Conservation (phyloP, 2,797 vertebrate species). For the Hyperoplus immaculatus region DNA sequence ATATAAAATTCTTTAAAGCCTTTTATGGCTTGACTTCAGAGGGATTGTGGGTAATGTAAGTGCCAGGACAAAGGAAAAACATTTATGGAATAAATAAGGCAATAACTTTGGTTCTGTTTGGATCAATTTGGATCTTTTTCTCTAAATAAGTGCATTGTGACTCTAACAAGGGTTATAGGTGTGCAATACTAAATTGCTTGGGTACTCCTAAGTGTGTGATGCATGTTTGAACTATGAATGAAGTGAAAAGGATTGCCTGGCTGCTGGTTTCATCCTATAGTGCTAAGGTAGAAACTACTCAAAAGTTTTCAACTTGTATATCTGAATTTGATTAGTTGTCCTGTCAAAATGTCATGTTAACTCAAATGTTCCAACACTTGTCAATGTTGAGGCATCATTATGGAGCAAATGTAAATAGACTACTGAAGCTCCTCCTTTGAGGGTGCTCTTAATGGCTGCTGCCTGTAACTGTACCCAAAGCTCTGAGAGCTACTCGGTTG, state of each 20-base stretch:
- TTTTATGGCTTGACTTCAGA: not conserved
- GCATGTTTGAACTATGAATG: not conserved
- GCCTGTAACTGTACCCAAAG: slow-evolving; percentile 37
- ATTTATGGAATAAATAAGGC: not conserved
- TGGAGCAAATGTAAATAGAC: slow-evolving; percentile 29
- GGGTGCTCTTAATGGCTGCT: slow-evolving; percentile 19
- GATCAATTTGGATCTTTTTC: not conserved
- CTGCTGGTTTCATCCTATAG: not conserved
- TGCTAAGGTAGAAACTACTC: not conserved
- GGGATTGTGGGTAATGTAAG: not conserved
- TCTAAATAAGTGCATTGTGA: not conserved
- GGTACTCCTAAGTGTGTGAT: not conserved
- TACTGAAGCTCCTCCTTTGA: slow-evolving; percentile 32
- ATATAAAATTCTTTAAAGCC: not conserved
- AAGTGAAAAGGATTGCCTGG: not conserved
- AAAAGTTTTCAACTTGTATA: not conserved
- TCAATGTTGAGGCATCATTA: slow-evolving; percentile 6
- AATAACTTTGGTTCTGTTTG: not conserved
- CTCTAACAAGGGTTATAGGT: not conserved
- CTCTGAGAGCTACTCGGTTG: slow-evolving; percentile 49
- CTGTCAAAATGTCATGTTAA: not conserved
- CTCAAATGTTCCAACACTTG: slow-evolving; percentile 27
- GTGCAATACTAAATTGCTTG: not conserved
- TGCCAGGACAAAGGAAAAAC: not conserved
- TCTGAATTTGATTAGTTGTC: slow-evolving; percentile 14